These are phyloP conservation scores for Hirundichthys speculiger DNA, from an alignment of 2,113 vertebrate genomes.

Conservation along the genomic window DNA sequence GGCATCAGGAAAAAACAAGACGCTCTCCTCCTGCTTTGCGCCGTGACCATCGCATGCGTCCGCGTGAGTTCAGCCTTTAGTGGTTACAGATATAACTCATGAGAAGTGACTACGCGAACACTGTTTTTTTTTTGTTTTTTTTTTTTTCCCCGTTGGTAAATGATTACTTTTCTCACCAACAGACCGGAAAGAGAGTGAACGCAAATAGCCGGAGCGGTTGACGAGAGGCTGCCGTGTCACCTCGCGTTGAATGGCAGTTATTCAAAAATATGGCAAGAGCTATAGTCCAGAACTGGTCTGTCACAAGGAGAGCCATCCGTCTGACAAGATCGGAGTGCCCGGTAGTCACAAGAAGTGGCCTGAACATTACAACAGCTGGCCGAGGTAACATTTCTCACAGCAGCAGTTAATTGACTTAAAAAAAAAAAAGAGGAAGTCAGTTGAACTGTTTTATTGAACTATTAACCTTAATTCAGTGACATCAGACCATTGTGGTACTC, in stretches of 20 bases:
- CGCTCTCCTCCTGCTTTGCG: slow-evolving; percentile 15
- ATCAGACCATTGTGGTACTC: no score
- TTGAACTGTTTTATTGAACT: not conserved
- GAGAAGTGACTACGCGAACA: slow-evolving; percentile 3
- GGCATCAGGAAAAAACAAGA: slow-evolving; percentile 59
- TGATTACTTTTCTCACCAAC: slow-evolving; percentile 20
- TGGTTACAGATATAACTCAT: not conserved
- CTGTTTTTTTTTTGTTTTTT: slow-evolving; percentile 1
- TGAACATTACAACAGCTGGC: slow-evolving; percentile 75
- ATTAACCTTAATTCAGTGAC: no score
- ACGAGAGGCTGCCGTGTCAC: slow-evolving; percentile 34
- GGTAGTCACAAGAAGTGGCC: slow-evolving; percentile 80
- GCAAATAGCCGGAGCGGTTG: slow-evolving; percentile 17
- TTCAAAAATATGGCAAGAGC: slow-evolving; percentile 86
- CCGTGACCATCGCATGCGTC: not conserved
- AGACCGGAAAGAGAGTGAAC: slow-evolving; percentile 32
- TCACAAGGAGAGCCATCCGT: slow-evolving; percentile 73
- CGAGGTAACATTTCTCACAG: slow-evolving; percentile 69
- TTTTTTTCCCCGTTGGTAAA: not conserved
- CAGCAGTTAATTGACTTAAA: not conserved
- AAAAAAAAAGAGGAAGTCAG: not conserved
- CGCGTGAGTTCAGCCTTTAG: not conserved
- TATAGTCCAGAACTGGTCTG: slow-evolving; percentile 76
- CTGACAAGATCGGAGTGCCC: slow-evolving; percentile 65
- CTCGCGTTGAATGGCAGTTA: slow-evolving; percentile 84